Evolutionary conservation across 2,797 vertebrate species (phyloP).

Genomic region (Harpagifer antarcticus): DNA sequence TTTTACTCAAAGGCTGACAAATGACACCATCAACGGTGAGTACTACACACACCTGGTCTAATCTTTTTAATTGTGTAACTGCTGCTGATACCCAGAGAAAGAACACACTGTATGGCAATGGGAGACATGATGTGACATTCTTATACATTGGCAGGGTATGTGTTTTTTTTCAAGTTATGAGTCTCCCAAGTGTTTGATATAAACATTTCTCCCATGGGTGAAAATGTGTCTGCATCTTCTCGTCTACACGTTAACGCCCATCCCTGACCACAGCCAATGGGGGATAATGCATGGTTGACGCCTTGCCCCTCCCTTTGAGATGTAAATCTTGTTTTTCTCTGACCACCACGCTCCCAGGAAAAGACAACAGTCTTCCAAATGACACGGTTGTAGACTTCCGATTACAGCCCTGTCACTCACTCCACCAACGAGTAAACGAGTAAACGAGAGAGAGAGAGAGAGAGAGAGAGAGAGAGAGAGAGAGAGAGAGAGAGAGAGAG

Average conservation of each 20-base stretch:
- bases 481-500: conserved; percentile 6
- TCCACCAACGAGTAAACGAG: conserved; percentile 71
- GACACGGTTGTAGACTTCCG: conserved; percentile 84
- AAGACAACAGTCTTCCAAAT: conserved; percentile 84
- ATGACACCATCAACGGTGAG: conserved; percentile 35
- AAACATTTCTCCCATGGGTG: conserved; percentile 41
- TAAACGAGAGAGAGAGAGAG: conserved; percentile 47
- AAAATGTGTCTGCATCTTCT: conserved; percentile 39
- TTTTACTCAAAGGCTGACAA: conserved; percentile 37
- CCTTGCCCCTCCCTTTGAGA: conserved; percentile 72
- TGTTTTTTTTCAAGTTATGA: conserved; percentile 19
- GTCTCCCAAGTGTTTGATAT: conserved; percentile 46
- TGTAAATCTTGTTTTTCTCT: conserved; percentile 84
- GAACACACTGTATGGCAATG: background rate
- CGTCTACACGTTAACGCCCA: conserved; percentile 67
- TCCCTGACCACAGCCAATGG: conserved; percentile 75
- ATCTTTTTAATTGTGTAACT: background rate
- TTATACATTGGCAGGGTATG: background rate
- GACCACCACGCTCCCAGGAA: conserved; percentile 78
- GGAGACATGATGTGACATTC: background rate
- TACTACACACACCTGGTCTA: conserved; percentile 35
- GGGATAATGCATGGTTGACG: conserved; percentile 78
- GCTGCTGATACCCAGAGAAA: conserved; percentile 2
- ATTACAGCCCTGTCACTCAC: conserved; percentile 85
- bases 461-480: conserved; percentile 6